Evolutionary conservation across 2,113 vertebrate species (phyloP), one percentile per base, ranked within the genome.

Genomic region (Charina bottae): DNA sequence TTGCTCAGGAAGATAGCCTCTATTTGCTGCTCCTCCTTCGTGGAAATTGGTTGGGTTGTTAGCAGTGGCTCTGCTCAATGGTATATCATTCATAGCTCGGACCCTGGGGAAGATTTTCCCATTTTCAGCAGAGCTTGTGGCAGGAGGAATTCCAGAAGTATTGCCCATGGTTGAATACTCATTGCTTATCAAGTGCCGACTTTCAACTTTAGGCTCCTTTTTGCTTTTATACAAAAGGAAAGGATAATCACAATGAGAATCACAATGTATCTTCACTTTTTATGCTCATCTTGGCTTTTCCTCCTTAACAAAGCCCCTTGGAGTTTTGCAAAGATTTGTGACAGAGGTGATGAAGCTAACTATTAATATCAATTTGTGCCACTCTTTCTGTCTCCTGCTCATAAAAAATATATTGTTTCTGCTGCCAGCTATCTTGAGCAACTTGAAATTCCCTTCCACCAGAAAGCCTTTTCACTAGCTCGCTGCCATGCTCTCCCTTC

Each of bases 61-160:
- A 0, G 5, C 0, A 0, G 4, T 90, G 83, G 26, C n/a, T 13
- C 4, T 85, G 42, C 49, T 54, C 19, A 1, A 28, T 92, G 87
- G 46, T 62, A 92, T 89, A 89, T 91, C 90, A 83, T 91, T 95
- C 26, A 3, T 88, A 72, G 93, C 90, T 90, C 88, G 92, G 53
- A 97, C 90, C 89, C 92, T 95, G 87, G 97, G 97, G n/a, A 97
- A 96, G 3, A 93, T 92, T 0, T 0, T 88, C 24, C 2, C 24
- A 2, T 19, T 89, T 89, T 21, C 15, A 54, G 37, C 55, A 46
- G 42, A 0, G 6, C 46, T 89, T 83, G 19, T 58, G 87, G 26
- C 26, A 89, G 86, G 49, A n/a, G 1, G 12, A 9, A 0, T 9
- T 12, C 23, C 17, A 46, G 3, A 11, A 68, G 11, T 1, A 6